These are phyloP conservation scores for Diabrotica virgifera DNA, from an alignment of 1,140 invertebrate species.

Conservation along the genomic window DNA sequence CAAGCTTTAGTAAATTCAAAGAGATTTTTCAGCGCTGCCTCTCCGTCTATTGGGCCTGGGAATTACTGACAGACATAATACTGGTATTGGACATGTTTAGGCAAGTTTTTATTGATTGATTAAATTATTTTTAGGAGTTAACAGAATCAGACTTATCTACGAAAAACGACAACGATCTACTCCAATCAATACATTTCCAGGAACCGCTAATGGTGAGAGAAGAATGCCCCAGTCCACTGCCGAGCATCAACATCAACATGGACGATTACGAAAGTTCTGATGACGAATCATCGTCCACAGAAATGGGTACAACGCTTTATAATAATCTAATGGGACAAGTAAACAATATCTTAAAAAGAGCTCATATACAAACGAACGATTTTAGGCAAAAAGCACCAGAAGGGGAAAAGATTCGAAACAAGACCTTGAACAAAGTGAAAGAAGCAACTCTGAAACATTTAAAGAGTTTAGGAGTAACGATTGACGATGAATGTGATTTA, in stretches of 20 bases:
- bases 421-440: conserved; percentile 49
- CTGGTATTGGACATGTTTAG: background rate
- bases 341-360: conserved; percentile 53
- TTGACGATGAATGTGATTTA: conserved; percentile 35
- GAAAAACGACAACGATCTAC: conserved; percentile 40
- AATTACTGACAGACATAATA: too few relatives aligned
- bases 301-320: conserved; percentile 65
- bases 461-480: conserved; percentile 51
- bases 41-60: too few relatives aligned
- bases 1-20: too few relatives aligned
- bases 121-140: conserved; percentile 24
- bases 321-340: conserved; percentile 63
- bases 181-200: conserved; percentile 55
- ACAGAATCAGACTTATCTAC: conserved; percentile 26
- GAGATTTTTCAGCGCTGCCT: too few relatives aligned
- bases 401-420: conserved; percentile 30
- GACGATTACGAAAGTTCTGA: conserved; percentile 57
- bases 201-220: conserved; percentile 55
- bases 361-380: conserved; percentile 35
- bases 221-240: conserved; percentile 56
- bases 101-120: background rate
- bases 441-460: conserved; percentile 53
- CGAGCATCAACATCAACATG: conserved; percentile 60
- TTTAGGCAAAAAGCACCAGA: conserved; percentile 18
- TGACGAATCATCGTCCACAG: conserved; percentile 53